Base-by-base conservation (phyloP, 2,888 invertebrate genomes). In the Calameuta pallipes region DNA sequence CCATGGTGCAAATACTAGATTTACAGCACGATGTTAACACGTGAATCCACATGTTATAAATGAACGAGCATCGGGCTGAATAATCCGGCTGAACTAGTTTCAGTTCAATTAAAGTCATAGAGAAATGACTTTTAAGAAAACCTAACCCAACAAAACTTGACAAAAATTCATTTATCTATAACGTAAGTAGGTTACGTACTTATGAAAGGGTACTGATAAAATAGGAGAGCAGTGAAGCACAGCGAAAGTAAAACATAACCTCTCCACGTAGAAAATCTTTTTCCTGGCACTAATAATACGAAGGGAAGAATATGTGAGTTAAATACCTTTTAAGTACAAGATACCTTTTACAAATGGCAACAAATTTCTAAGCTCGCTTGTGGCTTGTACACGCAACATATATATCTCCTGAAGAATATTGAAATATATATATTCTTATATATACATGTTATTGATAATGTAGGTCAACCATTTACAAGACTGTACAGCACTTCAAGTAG, bases 391-490 rank as follows among this genome's bases (percentile, higher is more conserved):
- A 23, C 23, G 56, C 56, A 23, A 56, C 6, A 23, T 9, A 9
- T 23, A 15, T 23, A 56, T 56, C 9, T 9, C 6, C 23, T 15
- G 9, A 2, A 23, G 56, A 56, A 23, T 23, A 56, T 56, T 56
- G 6, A 23, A 56, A 56, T 4, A 0, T 37, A 0, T 37, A 12
- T 36, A 12, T 37, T 37, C 37, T 41, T 15, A 41, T 13, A 41
- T 41, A 41, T 56, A 56, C 56, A 56, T 9, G 80, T 84, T 83
- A 82, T 82, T 80, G 82, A 83, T 79, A 83, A 87, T 88, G 87
- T 88, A 84, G 87, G 87, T 88, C 87, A 86, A 83, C 83, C 85
- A 83, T 84, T 87, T 86, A 83, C 84, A 81, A 82, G 80, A 79
- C 79, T 34, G 71, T 34, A 31, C 71, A 12, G 56, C 23, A n/a